Percentiles rank a stretch among this genome's conserved stretches.
These are phyloP conservation scores for Tetraodon nigroviridis DNA, from an alignment of 2,113 vertebrate genomes.

Conservation along the genomic window DNA sequence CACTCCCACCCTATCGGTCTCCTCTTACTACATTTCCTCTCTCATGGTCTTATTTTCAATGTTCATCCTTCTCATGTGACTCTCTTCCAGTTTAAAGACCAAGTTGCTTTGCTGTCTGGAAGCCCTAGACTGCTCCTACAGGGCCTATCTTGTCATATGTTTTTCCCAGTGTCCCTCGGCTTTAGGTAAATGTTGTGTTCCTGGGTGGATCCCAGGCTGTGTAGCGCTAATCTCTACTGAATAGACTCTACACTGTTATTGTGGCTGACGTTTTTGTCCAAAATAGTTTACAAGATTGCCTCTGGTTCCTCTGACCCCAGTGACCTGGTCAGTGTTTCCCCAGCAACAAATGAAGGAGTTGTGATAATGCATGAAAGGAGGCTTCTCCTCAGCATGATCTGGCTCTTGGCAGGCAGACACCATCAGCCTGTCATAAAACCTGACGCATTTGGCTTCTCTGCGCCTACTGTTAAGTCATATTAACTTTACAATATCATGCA, in stretches of 20 bases:
- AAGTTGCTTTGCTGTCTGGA: conserved; percentile 23
- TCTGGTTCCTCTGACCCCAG: conserved; percentile 59
- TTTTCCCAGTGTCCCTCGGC: conserved; percentile 25
- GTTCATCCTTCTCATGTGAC: conserved; percentile 12
- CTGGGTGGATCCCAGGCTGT: conserved; percentile 49
- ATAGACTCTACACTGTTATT: conserved; percentile 52
- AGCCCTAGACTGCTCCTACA: conserved; percentile 19
- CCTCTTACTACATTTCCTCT: conserved; percentile 36
- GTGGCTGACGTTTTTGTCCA: conserved; percentile 53
- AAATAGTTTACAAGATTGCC: conserved; percentile 68
- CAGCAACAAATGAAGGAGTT: conserved; percentile 66
- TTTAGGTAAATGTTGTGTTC: conserved; percentile 47
- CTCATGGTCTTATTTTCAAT: conserved; percentile 25
- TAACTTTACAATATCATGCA: conserved; percentile 26
- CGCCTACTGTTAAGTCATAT: conserved; percentile 44
- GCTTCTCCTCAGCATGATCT: conserved; percentile 46
- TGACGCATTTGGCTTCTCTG: conserved; percentile 25
- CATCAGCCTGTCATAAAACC: conserved; percentile 34
- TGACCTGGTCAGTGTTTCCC: conserved; percentile 71
- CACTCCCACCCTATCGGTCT: conserved; percentile 28
- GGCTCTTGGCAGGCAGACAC: conserved; percentile 25
- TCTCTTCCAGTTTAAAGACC: conserved; percentile 1
- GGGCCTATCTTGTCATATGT: conserved; percentile 14
- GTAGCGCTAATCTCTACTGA: conserved; percentile 59
- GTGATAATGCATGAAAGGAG: conserved; percentile 60